Percentiles rank a stretch among this genome's conserved stretches.
Conservation (phyloP, 1,140 invertebrate species). For the Aphelinus certus region DNA sequence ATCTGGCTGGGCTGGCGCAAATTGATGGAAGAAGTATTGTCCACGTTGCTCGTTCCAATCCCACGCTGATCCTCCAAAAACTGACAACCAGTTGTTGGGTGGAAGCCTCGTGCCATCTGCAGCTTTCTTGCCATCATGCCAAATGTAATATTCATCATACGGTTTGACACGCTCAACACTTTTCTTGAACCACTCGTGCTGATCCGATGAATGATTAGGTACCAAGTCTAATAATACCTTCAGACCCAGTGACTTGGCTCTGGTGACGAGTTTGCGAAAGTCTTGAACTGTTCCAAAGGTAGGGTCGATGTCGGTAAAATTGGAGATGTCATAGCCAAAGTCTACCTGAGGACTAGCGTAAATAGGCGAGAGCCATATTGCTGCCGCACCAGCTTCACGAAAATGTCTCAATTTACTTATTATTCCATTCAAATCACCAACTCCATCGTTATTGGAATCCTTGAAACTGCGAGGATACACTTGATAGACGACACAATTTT, state of each 20-base stretch:
- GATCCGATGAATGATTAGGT: conserved; percentile 78
- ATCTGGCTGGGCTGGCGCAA: conserved; percentile 72
- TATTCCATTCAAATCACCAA: conserved; percentile 78
- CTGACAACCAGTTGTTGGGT: conserved; percentile 61
- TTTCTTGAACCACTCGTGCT: conserved; percentile 49
- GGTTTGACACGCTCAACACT: conserved; percentile 68
- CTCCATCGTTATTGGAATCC: conserved; percentile 79
- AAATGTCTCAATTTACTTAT: conserved; percentile 72
- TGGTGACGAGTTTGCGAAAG: conserved; percentile 67
- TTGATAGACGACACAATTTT: conserved; percentile 78
- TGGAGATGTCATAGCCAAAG: conserved; percentile 74
- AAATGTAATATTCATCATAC: conserved; percentile 77
- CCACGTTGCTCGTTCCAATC: conserved; percentile 65
- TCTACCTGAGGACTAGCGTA: conserved; percentile 70
- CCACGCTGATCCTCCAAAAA: conserved; percentile 68
- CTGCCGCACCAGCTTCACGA: conserved; percentile 71
- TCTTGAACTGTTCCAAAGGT: conserved; percentile 72
- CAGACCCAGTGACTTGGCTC: conserved; percentile 52
- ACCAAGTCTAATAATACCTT: conserved; percentile 75
- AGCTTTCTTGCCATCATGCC: conserved; percentile 63
- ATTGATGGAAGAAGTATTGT: conserved; percentile 73
- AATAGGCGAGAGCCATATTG: conserved; percentile 73
- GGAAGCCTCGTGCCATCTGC: conserved; percentile 41
- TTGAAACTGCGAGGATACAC: conserved; percentile 83
- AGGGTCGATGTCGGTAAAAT: conserved; percentile 70